These are phyloP conservation scores for Diadema setosum DNA, from an alignment of 35 echinoderm and acorn worm genomes.

Conservation along the genomic window DNA sequence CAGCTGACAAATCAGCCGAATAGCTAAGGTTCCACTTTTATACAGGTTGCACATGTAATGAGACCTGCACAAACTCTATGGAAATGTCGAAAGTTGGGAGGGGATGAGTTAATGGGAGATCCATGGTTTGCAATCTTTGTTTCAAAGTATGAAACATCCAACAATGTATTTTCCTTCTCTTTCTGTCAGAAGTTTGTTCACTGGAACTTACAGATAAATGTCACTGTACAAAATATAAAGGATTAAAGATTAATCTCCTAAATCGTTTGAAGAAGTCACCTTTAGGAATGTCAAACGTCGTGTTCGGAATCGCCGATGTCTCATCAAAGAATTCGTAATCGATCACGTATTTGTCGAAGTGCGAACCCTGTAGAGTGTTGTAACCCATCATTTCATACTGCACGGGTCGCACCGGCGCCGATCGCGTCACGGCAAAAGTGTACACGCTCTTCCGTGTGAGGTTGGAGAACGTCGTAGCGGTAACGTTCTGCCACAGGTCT, in stretches of 20 bases:
- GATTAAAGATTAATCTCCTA: neutral
- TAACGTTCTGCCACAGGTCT: neutral
- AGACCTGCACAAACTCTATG: no score
- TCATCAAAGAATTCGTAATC: slow-evolving; percentile 66
- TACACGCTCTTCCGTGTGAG: slow-evolving; percentile 38
- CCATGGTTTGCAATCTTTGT: neutral
- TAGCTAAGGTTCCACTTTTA: no score
- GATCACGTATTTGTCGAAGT: slow-evolving; percentile 72
- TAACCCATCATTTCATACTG: slow-evolving; percentile 84
- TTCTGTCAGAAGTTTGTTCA: neutral
- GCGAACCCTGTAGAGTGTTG: slow-evolving; percentile 73
- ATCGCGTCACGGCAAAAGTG: slow-evolving; percentile 28
- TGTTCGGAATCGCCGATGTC: neutral
- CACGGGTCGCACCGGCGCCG: slow-evolving; percentile 22
- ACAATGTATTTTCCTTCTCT: neutral
- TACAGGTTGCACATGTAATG: no score
- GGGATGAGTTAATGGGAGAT: neutral
- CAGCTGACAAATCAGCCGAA: no score
- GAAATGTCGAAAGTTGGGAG: no score
- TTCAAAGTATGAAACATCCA: neutral
- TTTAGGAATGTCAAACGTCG: slow-evolving; percentile 47
- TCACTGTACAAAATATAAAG: neutral
- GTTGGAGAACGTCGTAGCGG: neutral
- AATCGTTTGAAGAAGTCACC: slow-evolving; percentile 30
- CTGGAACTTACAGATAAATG: neutral